phyloP scores from a whole-genome alignment of 2,797 vertebrate genomes.

The Acanthurus leucopareius region DNA sequence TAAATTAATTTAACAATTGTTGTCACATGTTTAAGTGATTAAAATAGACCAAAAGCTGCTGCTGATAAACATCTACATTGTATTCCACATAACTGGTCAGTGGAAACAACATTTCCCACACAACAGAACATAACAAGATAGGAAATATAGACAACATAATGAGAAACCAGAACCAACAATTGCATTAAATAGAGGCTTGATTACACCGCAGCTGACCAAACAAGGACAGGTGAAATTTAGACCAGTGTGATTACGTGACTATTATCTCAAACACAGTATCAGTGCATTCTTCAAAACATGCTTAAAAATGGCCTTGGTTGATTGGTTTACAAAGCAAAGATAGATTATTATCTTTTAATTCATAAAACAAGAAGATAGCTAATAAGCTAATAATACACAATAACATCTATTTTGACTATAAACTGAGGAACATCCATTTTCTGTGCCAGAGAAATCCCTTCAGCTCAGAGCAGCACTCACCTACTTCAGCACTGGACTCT shows the following conservation, averaged over 20 bases:
- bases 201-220: background rate
- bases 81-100: background rate
- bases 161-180: background rate
- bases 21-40: background rate
- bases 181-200: background rate
- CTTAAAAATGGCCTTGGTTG: too few relatives aligned
- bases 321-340: too few relatives aligned
- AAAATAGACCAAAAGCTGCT: background rate
- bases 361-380: background rate
- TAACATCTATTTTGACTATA: background rate
- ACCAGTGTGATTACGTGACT: too few relatives aligned
- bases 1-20: background rate
- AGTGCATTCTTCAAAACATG: too few relatives aligned
- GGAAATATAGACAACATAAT: background rate
- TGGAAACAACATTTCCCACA: background rate
- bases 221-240: too few relatives aligned
- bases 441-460: conserved; percentile 24
- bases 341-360: too few relatives aligned
- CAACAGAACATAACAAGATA: background rate
- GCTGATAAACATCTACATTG: background rate
- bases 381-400: background rate
- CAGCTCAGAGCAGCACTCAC: conserved; percentile 23
- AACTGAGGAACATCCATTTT: background rate
- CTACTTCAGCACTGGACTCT: background rate
- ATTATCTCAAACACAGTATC: too few relatives aligned